Percentiles rank a stretch among this genome's conserved stretches.
These are phyloP conservation scores for Sciurus vulgaris DNA, from an alignment of 2,797 vertebrate species.

Conservation along the genomic window DNA sequence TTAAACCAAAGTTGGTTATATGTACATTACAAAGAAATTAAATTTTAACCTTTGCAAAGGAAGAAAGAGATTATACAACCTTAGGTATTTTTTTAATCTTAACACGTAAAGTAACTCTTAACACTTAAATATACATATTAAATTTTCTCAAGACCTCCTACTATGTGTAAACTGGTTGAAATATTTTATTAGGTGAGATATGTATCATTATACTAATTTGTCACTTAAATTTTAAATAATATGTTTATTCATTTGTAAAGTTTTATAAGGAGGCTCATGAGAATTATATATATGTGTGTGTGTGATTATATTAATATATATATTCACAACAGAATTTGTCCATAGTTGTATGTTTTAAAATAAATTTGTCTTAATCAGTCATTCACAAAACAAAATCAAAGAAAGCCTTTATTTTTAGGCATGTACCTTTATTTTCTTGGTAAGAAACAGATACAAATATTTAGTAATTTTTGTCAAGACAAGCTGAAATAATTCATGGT, in stretches of 20 bases:
- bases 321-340: not conserved
- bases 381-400: slow-evolving; percentile 28
- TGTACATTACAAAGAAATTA: slow-evolving; percentile 2
- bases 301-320: not conserved
- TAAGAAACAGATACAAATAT: slow-evolving; percentile 42
- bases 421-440: slow-evolving; percentile 36
- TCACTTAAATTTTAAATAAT: slow-evolving; percentile 48
- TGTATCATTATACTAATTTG: not conserved
- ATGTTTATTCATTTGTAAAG: slow-evolving; percentile 26
- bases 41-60: slow-evolving; percentile 36
- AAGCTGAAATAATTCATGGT: slow-evolving; percentile 58
- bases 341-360: not conserved
- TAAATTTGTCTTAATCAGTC: slow-evolving; percentile 53
- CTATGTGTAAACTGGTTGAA: not conserved
- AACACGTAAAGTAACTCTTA: not conserved
- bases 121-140: not conserved
- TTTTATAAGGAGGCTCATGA: not conserved
- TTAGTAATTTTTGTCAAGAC: slow-evolving; percentile 49
- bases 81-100: not conserved
- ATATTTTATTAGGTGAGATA: slow-evolving; percentile 28
- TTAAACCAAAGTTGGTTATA: not conserved
- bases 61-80: not conserved
- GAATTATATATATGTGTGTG: not conserved
- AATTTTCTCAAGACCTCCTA: slow-evolving; percentile 33
- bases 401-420: not conserved